phyloP scores from a whole-genome alignment of 2,888 invertebrate genomes.

The Lasioglossum figueresi region DNA sequence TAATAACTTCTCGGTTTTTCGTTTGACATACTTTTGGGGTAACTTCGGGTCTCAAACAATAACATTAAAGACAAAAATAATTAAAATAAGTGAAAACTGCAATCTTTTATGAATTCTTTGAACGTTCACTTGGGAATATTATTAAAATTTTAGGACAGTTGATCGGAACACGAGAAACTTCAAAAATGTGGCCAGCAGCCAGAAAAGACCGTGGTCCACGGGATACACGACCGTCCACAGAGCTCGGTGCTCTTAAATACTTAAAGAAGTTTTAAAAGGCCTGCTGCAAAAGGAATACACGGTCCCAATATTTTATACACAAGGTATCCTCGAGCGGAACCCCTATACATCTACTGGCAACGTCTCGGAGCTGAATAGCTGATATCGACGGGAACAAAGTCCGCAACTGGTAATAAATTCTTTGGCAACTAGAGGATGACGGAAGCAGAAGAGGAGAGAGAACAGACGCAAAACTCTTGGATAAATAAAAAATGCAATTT shows the following conservation, averaged over 20 bases:
- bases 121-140: background rate
- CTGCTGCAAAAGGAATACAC: background rate
- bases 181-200: background rate
- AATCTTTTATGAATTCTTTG: too few species aligned
- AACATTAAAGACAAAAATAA: too few species aligned
- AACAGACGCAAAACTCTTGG: background rate
- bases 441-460: background rate
- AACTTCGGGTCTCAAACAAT: too few species aligned
- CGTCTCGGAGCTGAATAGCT: constrained; percentile 5
- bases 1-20: accelerated
- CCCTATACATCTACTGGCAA: too few species aligned
- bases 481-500: constrained; percentile 40
- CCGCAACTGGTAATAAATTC: constrained; percentile 17
- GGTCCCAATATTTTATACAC: background rate
- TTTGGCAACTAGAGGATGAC: constrained; percentile 14
- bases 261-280: background rate
- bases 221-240: background rate
- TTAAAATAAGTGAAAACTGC: too few species aligned
- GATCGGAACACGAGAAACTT: background rate
- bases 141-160: background rate
- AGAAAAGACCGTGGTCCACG: background rate
- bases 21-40: too few species aligned
- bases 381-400: constrained; percentile 23
- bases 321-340: background rate
- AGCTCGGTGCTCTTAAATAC: background rate